Evolutionary conservation across 2,888 invertebrate species (phyloP), one percentile per base, ranked within the genome.

Genomic region (Scaptomyza parva): DNA sequence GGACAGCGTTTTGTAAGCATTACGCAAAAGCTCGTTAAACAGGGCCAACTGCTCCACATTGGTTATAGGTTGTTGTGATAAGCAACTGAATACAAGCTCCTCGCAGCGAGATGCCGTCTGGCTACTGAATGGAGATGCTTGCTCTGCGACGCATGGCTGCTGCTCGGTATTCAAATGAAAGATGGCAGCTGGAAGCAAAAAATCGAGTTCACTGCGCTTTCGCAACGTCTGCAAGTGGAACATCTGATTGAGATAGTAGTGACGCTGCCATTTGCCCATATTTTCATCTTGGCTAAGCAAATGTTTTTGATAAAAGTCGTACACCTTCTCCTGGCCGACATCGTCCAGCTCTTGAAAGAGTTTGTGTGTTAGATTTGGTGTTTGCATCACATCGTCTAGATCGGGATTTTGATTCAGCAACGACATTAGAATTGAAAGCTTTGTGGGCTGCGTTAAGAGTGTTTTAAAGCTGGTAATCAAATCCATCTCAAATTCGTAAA

Each of bases 61-160:
- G 37, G 5, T 4, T 12, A 2, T 18, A 12, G 9, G 48, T 39
- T 78, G 69, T 11, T 58, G 53, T 1, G 63, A n/a, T 7, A 86
- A 26, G 5, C 40, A 58, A 2, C 43, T 54, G 1, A 86, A 20
- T 0, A 80, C 47, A 2, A 79, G 37, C 20, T 80, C 80, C 47
- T 75, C 79, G 8, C 86, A 86, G 2, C 66, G 69, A 0, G 37
- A 0, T 0, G 62, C 53, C 5, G 51, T 17, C 18, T 73, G 47
- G 1, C 60, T 57, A 57, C 86, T 80, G 17, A 69, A 86, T 1
- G 30, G 5, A 6, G 80, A 65, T 3, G 71, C 83, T 3, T 71
- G 7, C 1, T 0, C 14, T 1, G 35, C 24, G 0, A 3, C 0
- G 35, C 79, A 85, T 0, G 82, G 78, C 22, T 63, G 20, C 8